These are phyloP conservation scores for Cochlearius cochlearius DNA, from an alignment of 2,113 vertebrate genomes.

Conservation along the genomic window DNA sequence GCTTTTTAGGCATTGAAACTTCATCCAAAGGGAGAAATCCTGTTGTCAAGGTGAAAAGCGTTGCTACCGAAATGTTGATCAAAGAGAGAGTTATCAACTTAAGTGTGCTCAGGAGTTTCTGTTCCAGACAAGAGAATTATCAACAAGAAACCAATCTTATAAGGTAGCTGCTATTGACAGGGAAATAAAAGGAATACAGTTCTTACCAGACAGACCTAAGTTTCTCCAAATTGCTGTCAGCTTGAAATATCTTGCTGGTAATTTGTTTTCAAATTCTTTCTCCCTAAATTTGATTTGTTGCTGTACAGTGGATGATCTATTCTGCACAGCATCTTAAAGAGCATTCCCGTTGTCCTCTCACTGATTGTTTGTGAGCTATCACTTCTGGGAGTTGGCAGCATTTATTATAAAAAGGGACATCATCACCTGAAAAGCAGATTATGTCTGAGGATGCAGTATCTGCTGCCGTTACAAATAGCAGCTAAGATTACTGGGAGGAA, in stretches of 20 bases:
- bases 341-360: not conserved
- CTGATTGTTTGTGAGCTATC: conserved; percentile 52
- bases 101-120: conserved; percentile 53
- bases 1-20: conserved; percentile 36
- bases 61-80: conserved; percentile 61
- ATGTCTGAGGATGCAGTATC: not conserved
- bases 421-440: not conserved
- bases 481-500: not conserved
- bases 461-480: not conserved
- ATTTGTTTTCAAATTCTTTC: conserved; percentile 66
- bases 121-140: conserved; percentile 56
- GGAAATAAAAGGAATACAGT: conserved; percentile 55
- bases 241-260: conserved; percentile 61
- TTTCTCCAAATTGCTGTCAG: conserved; percentile 56
- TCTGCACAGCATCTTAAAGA: conserved; percentile 25
- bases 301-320: conserved; percentile 56
- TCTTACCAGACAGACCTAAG: conserved; percentile 46
- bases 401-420: conserved; percentile 44
- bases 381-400: conserved; percentile 43
- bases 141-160: conserved; percentile 35
- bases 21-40: conserved; percentile 29
- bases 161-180: conserved; percentile 39
- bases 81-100: conserved; percentile 54
- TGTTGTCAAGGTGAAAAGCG: conserved; percentile 62
- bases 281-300: conserved; percentile 54